Evolutionary conservation across 2,113 vertebrate genomes (phyloP).

Genomic region (Halichoeres trimaculatus): DNA sequence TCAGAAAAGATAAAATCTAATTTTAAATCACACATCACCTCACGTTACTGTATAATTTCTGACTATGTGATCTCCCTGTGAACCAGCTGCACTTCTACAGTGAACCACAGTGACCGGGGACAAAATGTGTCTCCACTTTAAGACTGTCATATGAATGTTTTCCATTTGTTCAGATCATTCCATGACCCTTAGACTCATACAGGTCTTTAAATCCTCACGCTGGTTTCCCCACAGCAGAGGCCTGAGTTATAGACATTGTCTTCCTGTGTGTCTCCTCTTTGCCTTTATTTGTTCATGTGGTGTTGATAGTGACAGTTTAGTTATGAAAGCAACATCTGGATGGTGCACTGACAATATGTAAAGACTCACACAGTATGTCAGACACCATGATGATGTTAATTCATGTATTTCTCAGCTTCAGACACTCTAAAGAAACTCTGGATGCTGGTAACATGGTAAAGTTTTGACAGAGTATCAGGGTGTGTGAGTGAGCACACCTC

Average conservation of each 20-base stretch:
- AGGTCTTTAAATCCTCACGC: slow-evolving; percentile 6
- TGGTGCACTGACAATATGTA: slow-evolving; percentile 39
- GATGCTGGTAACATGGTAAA: background rate
- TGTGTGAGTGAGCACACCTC: no score
- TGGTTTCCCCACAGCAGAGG: background rate
- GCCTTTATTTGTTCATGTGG: slow-evolving; percentile 22
- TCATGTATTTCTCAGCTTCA: slow-evolving; percentile 10
- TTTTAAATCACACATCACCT: no score
- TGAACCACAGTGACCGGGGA: background rate
- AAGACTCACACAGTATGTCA: slow-evolving; percentile 1
- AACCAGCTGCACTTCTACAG: background rate
- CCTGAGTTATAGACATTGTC: background rate
- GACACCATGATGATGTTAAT: background rate
- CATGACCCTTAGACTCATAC: background rate
- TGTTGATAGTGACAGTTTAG: slow-evolving; percentile 4
- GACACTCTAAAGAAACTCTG: background rate
- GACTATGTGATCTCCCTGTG: no score
- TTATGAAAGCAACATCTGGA: slow-evolving; percentile 40
- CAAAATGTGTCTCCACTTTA: background rate
- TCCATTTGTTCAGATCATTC: background rate
- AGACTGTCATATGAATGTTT: slow-evolving; percentile 6
- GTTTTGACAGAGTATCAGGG: no score
- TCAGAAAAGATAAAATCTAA: no score
- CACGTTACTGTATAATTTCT: no score
- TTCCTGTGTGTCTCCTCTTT: slow-evolving; percentile 1